Evolutionary conservation across 2,113 vertebrate genomes (phyloP).

Genomic region (Brachyhypopomus gauderio): DNA sequence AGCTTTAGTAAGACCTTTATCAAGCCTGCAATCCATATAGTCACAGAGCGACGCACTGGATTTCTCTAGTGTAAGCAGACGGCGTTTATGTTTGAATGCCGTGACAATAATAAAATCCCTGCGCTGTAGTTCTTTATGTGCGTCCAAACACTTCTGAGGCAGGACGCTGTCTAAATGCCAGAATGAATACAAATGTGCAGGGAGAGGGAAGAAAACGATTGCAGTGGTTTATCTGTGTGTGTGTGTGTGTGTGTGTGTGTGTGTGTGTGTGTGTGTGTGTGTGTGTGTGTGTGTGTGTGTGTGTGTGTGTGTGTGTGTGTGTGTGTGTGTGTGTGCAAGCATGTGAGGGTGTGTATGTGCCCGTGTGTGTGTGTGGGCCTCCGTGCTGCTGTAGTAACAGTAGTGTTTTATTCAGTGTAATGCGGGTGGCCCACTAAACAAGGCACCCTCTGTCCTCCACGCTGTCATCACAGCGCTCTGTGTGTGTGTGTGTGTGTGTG

Average conservation of each 20-base stretch:
- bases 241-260: neutral
- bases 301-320: conserved; percentile 34
- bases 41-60: conserved; percentile 60
- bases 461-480: too few relatives aligned
- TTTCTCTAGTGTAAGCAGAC: conserved; percentile 69
- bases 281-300: conserved; percentile 41
- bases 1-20: conserved; percentile 66
- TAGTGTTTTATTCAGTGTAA: conserved; percentile 45
- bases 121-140: conserved; percentile 49
- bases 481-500: neutral
- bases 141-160: conserved; percentile 54
- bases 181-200: conserved; percentile 47
- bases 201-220: neutral
- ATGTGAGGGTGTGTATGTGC: neutral
- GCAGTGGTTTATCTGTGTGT: neutral
- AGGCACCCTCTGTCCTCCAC: conserved; percentile 59
- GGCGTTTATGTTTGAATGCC: conserved; percentile 67
- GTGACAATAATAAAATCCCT: conserved; percentile 62
- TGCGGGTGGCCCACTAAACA: conserved; percentile 44
- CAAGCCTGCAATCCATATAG: conserved; percentile 62
- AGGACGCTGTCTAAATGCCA: conserved; percentile 47
- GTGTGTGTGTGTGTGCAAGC: neutral
- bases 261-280: neutral
- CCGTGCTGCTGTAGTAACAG: conserved; percentile 38
- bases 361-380: conserved; percentile 40